A percentile compares a stretch with the other conserved stretches of the same genome.
These are phyloP conservation scores for Tychaedon coryphoeus DNA, from an alignment of 2,113 vertebrate species.

Conservation along the genomic window DNA sequence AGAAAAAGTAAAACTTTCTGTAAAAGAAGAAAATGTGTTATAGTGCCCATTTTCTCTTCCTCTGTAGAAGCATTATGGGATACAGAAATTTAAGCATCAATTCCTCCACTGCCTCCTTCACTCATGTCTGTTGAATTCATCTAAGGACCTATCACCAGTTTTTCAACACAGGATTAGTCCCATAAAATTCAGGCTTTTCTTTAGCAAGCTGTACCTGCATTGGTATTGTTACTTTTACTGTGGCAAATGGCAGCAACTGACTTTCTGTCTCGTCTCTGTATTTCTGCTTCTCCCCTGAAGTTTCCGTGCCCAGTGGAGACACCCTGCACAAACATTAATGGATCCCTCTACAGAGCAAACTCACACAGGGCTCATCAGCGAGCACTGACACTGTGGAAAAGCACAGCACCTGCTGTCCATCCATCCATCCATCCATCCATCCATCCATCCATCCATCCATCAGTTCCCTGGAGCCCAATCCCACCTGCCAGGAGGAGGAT, in stretches of 20 bases:
- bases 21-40: not conserved
- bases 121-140: not conserved
- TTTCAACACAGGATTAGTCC: not conserved
- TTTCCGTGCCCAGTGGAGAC: not conserved
- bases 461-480: no score
- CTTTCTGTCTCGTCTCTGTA: not conserved
- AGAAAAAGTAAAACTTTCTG: not conserved
- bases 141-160: not conserved
- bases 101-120: not conserved
- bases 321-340: not conserved
- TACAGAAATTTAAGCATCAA: not conserved
- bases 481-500: not conserved
- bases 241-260: not conserved
- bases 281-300: not conserved
- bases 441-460: not conserved
- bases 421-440: not conserved
- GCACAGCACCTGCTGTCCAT: not conserved
- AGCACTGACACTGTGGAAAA: not conserved
- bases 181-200: not conserved
- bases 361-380: rapidly evolving
- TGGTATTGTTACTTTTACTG: not conserved
- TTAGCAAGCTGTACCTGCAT: not conserved
- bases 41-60: not conserved
- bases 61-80: not conserved
- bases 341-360: not conserved